Conservation (phyloP, 1,140 invertebrate genomes). For the Melanaphis sacchari region DNA sequence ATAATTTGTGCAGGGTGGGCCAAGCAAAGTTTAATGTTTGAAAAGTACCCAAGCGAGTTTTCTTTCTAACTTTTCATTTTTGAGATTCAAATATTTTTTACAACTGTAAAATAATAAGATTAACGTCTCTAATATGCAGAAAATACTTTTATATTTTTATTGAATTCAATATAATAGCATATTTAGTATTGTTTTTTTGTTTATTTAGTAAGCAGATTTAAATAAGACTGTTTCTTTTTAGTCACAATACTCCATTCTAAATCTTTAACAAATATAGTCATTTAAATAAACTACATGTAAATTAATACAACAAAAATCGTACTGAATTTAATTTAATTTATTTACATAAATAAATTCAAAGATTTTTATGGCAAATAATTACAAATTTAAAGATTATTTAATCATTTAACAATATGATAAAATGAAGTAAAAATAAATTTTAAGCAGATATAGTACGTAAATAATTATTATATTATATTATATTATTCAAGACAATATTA, state of each 20-base stretch:
- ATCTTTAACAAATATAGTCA: neutral
- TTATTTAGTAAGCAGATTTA: neutral
- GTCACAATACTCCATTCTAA: neutral
- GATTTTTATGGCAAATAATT: too few relatives aligned
- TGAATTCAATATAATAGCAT: neutral
- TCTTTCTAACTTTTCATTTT: neutral
- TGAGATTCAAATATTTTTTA: neutral
- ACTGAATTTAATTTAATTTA: too few relatives aligned
- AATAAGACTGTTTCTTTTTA: neutral
- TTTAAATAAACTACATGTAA: neutral
- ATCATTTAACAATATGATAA: too few relatives aligned
- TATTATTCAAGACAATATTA: too few relatives aligned
- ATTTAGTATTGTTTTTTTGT: neutral
- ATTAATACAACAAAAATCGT: too few relatives aligned
- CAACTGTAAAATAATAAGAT: neutral
- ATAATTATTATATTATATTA: too few relatives aligned
- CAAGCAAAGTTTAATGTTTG: conserved; percentile 12
- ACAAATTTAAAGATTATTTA: too few relatives aligned
- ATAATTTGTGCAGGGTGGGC: neutral
- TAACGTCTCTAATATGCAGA: neutral
- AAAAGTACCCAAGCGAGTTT: neutral
- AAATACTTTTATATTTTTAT: neutral
- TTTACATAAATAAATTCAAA: too few relatives aligned
- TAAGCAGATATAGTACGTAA: too few relatives aligned
- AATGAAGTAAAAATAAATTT: too few relatives aligned